Conservation (phyloP, 2,888 invertebrate species). For the Nematopogon swammerdamellus region DNA sequence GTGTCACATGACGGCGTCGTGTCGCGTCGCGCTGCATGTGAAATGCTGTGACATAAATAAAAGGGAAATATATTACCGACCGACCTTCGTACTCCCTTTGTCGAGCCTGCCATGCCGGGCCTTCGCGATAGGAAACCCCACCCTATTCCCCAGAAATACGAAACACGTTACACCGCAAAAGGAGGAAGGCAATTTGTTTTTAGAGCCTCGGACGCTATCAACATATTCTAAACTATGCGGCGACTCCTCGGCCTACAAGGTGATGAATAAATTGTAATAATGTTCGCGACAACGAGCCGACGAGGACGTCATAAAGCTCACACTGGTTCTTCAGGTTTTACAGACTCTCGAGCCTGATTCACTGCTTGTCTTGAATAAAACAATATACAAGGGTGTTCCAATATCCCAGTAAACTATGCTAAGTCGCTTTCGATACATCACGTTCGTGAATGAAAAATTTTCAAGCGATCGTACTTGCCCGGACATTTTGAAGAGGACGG, state of each 20-base stretch:
- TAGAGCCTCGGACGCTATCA: not conserved
- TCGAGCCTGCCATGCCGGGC: not conserved
- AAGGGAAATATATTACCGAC: slow-evolving; percentile 29
- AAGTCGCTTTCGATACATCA: too few relatives aligned
- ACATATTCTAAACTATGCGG: not conserved
- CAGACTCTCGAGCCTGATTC: too few relatives aligned
- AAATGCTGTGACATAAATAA: slow-evolving; percentile 23
- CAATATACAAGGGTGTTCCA: too few relatives aligned
- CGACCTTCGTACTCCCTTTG: slow-evolving; percentile 27
- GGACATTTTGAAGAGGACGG: too few relatives aligned
- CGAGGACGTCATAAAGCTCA: too few relatives aligned
- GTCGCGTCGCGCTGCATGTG: not conserved
- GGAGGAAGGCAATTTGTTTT: not conserved
- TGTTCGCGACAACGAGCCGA: not conserved
- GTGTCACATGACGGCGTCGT: not conserved
- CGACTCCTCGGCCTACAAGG: not conserved
- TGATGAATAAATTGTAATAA: not conserved
- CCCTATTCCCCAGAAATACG: not conserved
- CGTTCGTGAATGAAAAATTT: too few relatives aligned
- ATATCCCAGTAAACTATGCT: too few relatives aligned
- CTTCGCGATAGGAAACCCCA: not conserved
- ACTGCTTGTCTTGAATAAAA: too few relatives aligned
- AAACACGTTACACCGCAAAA: not conserved
- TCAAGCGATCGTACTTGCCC: too few relatives aligned
- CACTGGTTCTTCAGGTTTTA: too few relatives aligned